Evolutionary conservation across 1,140 invertebrate genomes (phyloP), one percentile per base, ranked within the genome.

Genomic region (Caenorhabditis briggsae): DNA sequence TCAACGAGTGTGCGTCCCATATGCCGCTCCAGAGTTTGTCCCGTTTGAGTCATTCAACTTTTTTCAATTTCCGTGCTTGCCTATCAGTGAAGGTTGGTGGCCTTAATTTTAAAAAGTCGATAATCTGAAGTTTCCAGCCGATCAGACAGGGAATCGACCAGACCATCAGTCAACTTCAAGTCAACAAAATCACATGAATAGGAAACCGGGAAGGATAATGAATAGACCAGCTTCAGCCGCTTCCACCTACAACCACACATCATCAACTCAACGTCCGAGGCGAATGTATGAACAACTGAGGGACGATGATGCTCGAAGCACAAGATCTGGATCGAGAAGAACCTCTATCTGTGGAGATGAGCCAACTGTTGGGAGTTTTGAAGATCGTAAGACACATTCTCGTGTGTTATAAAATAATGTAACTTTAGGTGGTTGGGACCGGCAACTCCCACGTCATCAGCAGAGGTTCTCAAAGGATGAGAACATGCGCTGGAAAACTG

Each of bases 11-110:
- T 64, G 11, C 25, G 6, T 46, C 43, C 64, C 41, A 23, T 20
- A 12, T 61, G 8, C 16, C 56, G 14, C 56, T 58, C 56, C n/a
- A 16, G 14, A 14, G 56, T 58, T 58, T 58, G 56, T 25, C 41
- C 41, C 64, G 11, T n/a, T 70, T 20, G 41, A 43, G 11, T 1
- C 16, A 33, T 33, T 33, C 11, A n/a, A n/a, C 23, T 70, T 12
- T 48, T 46, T 70, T 8, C 64, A 65, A 41, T 16, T 12, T 14
- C 23, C 64, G 43, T 5, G 20, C 41, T 5, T n/a, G 20, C 46
- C 70, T 20, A n/a, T 78, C 16, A 50, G 16, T n/a, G 70, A 78
- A 78, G 70, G 70, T 78, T 43, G 14, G 41, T 70, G 18, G 14
- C 5, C 11, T 18, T 43, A 43, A 70, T 43, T 11, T n/a, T 3